Evolutionary conservation across 2,113 vertebrate genomes (phyloP).

Genomic region (Platysternon megacephalum): DNA sequence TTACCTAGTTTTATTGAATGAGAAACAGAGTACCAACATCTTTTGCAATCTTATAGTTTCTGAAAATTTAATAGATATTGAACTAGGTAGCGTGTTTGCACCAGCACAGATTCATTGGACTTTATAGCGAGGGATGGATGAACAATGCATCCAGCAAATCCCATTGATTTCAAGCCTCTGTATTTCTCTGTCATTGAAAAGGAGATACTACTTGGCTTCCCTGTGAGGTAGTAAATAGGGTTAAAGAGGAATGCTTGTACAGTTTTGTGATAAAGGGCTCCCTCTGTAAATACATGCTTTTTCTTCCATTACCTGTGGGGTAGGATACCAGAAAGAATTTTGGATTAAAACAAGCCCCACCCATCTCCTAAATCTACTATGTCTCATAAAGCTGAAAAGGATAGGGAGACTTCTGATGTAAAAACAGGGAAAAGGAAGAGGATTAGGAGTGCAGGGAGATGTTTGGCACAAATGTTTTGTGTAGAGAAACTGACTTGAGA

Average conservation of each 20-base stretch:
- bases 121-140: background rate
- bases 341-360: background rate
- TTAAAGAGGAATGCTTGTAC: background rate
- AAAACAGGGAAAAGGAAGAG: background rate
- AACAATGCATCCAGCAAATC: background rate
- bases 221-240: background rate
- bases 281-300: background rate
- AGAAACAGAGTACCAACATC: fast-evolving
- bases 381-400: background rate
- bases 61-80: background rate
- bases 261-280: background rate
- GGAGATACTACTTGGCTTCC: background rate
- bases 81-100: background rate
- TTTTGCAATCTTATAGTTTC: fast-evolving
- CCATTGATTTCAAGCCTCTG: background rate
- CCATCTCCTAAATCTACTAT: background rate
- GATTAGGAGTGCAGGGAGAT: background rate
- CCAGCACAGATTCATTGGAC: background rate
- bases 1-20: background rate
- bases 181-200: background rate
- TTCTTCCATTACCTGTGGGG: background rate
- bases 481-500: background rate
- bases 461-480: background rate
- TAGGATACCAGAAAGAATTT: background rate
- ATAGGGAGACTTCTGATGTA: background rate